Conservation (phyloP, 2,113 vertebrate genomes). For the Anoplopoma fimbria region DNA sequence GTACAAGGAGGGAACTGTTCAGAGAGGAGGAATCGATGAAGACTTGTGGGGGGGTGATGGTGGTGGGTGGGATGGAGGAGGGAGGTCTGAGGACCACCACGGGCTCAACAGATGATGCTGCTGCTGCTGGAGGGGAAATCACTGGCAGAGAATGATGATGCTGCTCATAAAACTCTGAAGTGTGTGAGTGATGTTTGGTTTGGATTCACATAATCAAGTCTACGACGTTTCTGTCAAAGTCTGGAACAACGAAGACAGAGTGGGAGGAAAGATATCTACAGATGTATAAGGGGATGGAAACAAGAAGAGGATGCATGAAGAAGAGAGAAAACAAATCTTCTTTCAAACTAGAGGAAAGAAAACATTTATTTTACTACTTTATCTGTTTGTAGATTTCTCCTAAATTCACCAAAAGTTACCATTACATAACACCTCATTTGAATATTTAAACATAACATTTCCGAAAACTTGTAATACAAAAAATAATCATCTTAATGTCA, state of each 20-base stretch:
- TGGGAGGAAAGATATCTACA: background rate
- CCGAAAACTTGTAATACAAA: too few relatives aligned
- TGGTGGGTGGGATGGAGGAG: conserved; percentile 50
- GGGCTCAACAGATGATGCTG: conserved; percentile 56
- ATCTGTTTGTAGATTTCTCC: too few relatives aligned
- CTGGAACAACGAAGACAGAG: background rate
- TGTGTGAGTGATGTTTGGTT: background rate
- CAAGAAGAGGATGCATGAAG: too few relatives aligned
- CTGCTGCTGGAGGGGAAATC: conserved; percentile 40
- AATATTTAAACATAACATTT: too few relatives aligned
- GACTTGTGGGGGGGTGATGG: conserved; percentile 38
- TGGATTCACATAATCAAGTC: background rate
- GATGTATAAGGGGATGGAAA: background rate
- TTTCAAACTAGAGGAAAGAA: too few relatives aligned
- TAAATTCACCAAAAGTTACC: too few relatives aligned
- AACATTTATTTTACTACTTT: too few relatives aligned
- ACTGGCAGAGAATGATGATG: conserved; percentile 17
- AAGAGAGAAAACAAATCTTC: too few relatives aligned
- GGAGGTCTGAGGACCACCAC: conserved; percentile 35
- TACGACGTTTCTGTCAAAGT: background rate
- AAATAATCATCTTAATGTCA: too few relatives aligned
- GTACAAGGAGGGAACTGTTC: conserved; percentile 56
- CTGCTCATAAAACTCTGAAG: background rate
- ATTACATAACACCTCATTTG: too few relatives aligned
- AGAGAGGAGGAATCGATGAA: conserved; percentile 56